These are phyloP conservation scores for Zaprionus obscuricornis DNA, from an alignment of 2,888 invertebrate species.

Conservation along the genomic window DNA sequence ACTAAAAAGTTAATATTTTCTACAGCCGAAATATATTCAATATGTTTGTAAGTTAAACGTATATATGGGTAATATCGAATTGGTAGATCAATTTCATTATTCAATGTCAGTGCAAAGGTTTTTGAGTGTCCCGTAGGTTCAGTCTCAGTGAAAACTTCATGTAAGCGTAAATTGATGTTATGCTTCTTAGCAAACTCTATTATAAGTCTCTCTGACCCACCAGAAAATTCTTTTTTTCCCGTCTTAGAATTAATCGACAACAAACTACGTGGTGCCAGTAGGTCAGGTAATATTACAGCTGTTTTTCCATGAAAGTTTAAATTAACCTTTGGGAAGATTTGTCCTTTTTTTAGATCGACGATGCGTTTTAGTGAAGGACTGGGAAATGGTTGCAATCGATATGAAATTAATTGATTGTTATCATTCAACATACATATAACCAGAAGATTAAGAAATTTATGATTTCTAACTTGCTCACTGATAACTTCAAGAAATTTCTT, in stretches of 20 bases:
- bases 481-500: neutral
- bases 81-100: slow-evolving; percentile 11
- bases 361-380: neutral
- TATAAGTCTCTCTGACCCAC: slow-evolving; percentile 5
- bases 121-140: accelerated
- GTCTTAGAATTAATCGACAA: neutral
- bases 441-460: slow-evolving; percentile 6
- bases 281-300: neutral
- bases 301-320: slow-evolving; percentile 11
- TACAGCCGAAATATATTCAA: too few species aligned
- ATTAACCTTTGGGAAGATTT: neutral
- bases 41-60: too few species aligned
- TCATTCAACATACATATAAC: slow-evolving; percentile 3
- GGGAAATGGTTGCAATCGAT: slow-evolving; percentile 25
- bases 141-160: neutral
- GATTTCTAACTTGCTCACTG: neutral
- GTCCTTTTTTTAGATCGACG: accelerated
- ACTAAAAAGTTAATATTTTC: neutral
- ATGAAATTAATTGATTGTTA: neutral
- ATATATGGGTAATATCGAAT: neutral
- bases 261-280: neutral
- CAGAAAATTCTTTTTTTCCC: neutral
- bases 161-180: neutral
- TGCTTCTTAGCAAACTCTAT: slow-evolving; percentile 11
- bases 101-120: neutral